These are phyloP conservation scores for Eulimnadia texana DNA, from an alignment of 1,140 invertebrate genomes.

Conservation along the genomic window DNA sequence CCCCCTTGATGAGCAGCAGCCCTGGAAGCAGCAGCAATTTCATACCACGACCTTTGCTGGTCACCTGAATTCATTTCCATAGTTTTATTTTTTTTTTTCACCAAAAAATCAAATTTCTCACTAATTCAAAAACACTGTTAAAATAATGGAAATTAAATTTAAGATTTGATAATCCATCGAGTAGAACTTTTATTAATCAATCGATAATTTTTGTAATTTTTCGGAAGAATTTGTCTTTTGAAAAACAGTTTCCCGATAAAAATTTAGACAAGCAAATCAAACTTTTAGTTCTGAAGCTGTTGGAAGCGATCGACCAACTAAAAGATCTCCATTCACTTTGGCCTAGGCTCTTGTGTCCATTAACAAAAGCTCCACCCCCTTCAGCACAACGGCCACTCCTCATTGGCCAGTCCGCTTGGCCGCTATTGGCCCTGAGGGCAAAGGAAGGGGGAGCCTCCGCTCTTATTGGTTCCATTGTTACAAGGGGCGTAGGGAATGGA, in stretches of 20 bases:
- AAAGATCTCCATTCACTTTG: background rate
- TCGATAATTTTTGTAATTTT: background rate
- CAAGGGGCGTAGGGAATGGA: no score
- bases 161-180: no score
- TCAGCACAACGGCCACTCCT: no score
- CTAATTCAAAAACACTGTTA: background rate
- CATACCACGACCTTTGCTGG: constrained; percentile 16
- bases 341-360: background rate
- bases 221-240: no score
- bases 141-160: background rate
- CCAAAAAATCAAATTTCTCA: background rate
- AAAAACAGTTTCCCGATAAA: no score
- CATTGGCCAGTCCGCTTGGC: no score
- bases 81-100: background rate
- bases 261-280: background rate
- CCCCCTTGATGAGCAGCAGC: background rate
- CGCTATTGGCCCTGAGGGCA: no score
- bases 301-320: background rate
- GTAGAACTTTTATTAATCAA: no score
- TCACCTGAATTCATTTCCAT: constrained; percentile 16
- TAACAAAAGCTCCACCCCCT: background rate
- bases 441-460: no score
- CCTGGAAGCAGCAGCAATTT: constrained; percentile 5
- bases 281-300: background rate
- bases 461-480: no score